Percentiles rank a stretch among this genome's conserved stretches.
phyloP scores from a whole-genome alignment of 2,113 vertebrate species.

The Pollachius pollachius region DNA sequence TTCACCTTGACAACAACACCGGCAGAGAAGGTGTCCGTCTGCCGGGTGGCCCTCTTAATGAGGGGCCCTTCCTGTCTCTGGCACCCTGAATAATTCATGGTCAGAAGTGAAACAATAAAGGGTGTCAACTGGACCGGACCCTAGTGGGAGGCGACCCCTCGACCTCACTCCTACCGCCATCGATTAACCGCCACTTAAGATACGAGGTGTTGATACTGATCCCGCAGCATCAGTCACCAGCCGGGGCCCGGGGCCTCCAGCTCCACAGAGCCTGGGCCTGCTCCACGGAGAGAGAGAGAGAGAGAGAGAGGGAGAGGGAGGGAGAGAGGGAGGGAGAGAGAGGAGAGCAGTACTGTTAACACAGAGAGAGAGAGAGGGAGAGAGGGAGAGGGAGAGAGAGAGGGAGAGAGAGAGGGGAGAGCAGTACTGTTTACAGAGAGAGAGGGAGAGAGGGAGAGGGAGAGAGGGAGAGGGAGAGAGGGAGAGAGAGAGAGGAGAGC shows the following conservation, averaged over 20 bases:
- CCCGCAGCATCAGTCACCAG: slow-evolving; percentile 64
- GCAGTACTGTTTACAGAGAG: too few species aligned
- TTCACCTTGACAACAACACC: slow-evolving; percentile 69
- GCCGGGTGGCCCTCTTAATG: slow-evolving; percentile 63
- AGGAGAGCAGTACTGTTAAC: too few species aligned
- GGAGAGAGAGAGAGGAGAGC: too few species aligned
- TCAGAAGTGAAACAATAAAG: slow-evolving; percentile 12
- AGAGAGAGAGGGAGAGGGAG: too few species aligned
- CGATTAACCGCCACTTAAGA: slow-evolving; percentile 68
- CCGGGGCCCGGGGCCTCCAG: slow-evolving; percentile 51
- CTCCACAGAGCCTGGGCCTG: slow-evolving; percentile 52
- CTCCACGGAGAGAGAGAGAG: too few species aligned
- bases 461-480: too few species aligned
- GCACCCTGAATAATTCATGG: slow-evolving; percentile 67
- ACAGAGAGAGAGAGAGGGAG: too few species aligned
- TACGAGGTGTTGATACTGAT: slow-evolving; percentile 45
- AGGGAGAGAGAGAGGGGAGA: too few species aligned
- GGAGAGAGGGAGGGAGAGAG: too few species aligned
- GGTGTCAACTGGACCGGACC: slow-evolving; percentile 30
- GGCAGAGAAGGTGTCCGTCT: slow-evolving; percentile 63
- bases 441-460: too few species aligned
- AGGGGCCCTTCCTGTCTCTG: slow-evolving; percentile 38
- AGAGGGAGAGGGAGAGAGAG: too few species aligned
- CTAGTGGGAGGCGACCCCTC: slow-evolving; percentile 39
- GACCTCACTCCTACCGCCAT: slow-evolving; percentile 55